A percentile compares a stretch with the other conserved stretches of the same genome.
phyloP scores from a whole-genome alignment of 2,797 vertebrate genomes.

The Etheostoma nigrum region DNA sequence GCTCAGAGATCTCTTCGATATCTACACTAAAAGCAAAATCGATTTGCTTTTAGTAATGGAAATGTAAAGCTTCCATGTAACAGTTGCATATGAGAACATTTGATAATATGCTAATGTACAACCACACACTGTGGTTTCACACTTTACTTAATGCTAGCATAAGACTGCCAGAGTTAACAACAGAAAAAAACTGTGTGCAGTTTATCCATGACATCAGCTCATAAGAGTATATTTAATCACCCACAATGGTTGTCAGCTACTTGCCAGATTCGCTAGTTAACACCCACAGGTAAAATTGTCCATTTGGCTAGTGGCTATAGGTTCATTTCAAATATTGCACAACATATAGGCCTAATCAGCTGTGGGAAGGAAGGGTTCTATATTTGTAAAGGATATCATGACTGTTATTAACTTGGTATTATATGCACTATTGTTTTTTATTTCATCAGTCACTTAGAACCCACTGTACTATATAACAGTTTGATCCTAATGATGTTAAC shows the following conservation, averaged over 20 bases:
- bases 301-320: slow-evolving; percentile 23
- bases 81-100: slow-evolving; percentile 16
- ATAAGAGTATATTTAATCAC: slow-evolving; percentile 61
- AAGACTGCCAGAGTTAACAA: slow-evolving; percentile 67
- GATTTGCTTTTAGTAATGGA: slow-evolving; percentile 9
- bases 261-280: slow-evolving; percentile 45
- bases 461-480: slow-evolving; percentile 3
- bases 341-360: slow-evolving; percentile 15
- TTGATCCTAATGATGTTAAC: slow-evolving; percentile 5
- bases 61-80: background rate
- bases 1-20: background rate
- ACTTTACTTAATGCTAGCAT: slow-evolving; percentile 45
- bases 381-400: slow-evolving; percentile 41
- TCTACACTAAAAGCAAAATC: background rate
- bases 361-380: slow-evolving; percentile 29
- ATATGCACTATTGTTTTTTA: slow-evolving; percentile 36
- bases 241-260: slow-evolving; percentile 46
- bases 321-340: slow-evolving; percentile 22
- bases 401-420: slow-evolving; percentile 40
- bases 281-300: slow-evolving; percentile 32
- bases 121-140: slow-evolving; percentile 43
- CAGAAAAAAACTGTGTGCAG: slow-evolving; percentile 39
- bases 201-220: slow-evolving; percentile 64
- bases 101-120: slow-evolving; percentile 27
- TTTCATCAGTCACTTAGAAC: slow-evolving; percentile 41